Conservation (phyloP, 2,888 invertebrate genomes). For the Stegophylla sp. region DNA sequence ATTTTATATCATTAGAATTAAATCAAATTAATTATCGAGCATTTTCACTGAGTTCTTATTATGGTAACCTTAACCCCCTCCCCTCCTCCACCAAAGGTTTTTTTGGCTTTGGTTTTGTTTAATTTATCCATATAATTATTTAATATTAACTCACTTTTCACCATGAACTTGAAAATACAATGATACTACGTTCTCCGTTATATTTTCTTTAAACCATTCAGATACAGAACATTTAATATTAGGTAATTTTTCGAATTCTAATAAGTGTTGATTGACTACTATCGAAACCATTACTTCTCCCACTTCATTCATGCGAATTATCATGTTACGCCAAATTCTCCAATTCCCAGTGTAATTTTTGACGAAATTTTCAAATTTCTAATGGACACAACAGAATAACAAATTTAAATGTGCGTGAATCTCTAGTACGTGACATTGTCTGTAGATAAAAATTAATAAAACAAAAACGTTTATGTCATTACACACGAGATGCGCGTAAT, state of each 20-base stretch:
- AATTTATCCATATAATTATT: too few species aligned
- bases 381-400: not conserved
- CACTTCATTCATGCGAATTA: slow-evolving; percentile 67
- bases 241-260: slow-evolving; percentile 63
- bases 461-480: not conserved
- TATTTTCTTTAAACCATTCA: slow-evolving; percentile 65
- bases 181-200: slow-evolving; percentile 65
- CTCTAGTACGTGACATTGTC: not conserved
- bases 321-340: slow-evolving; percentile 70
- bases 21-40: too few species aligned
- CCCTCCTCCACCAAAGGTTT: too few species aligned
- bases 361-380: slow-evolving; percentile 61
- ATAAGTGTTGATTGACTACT: slow-evolving; percentile 65
- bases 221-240: slow-evolving; percentile 64
- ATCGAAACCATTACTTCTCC: slow-evolving; percentile 67
- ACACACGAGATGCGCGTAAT: not conserved
- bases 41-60: too few species aligned
- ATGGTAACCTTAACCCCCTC: too few species aligned
- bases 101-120: too few species aligned
- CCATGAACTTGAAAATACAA: slow-evolving; percentile 66
- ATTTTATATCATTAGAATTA: too few species aligned
- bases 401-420: not conserved
- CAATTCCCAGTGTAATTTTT: slow-evolving; percentile 61
- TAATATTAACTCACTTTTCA: slow-evolving; percentile 64
- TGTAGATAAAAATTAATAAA: not conserved